Base-by-base conservation (phyloP, 1,140 invertebrate species). In the Pseudomyrmex gracilis region DNA sequence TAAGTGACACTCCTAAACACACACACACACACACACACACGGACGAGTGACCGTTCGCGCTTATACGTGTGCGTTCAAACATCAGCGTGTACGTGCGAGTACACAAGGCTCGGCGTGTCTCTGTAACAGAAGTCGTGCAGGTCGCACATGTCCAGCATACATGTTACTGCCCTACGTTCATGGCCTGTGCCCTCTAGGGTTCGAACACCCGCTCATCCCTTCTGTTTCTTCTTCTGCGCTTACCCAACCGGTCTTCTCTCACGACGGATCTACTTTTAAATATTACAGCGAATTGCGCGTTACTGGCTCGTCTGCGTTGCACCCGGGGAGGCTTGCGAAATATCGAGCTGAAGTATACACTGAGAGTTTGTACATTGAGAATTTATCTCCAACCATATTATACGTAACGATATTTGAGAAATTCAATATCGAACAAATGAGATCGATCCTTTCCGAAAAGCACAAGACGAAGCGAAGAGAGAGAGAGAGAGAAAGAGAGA, bases 71-170 rank as follows among this genome's bases (percentile, higher is more conserved):
- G 53, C 22, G 2, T 15, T 63, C 82, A 77, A 83, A 77, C 67
- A 78, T 78, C 82, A 58, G 3, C 24, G 60, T 58, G 43, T 74
- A 64, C 43, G 70, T 64, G 22, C 60, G 43, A 20, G 34, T 0
- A 34, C 66, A 70, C 66, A 17, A 57, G 43, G 53, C 20, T 24
- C 17, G 76, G 66, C 66, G 77, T 78, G 70, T 78, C 74, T 57
- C 77, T 84, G 84, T 90, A 90, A 86, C 73, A 85, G 85, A 90
- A 91, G 90, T 90, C 89, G 86, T 76, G 86, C 70, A 67, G 82
- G 84, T 87, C 70, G 91, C 83, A 90, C 90, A 90, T 90, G 90
- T 73, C 89, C 89, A 71, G 90, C 90, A 90, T 90, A 89, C 90
- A 73, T 24, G 73, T 85, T 67, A 45, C 64, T 70, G 24, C 49